Evolutionary conservation across 2,113 vertebrate genomes (phyloP).

Genomic region (Grantiella picta): DNA sequence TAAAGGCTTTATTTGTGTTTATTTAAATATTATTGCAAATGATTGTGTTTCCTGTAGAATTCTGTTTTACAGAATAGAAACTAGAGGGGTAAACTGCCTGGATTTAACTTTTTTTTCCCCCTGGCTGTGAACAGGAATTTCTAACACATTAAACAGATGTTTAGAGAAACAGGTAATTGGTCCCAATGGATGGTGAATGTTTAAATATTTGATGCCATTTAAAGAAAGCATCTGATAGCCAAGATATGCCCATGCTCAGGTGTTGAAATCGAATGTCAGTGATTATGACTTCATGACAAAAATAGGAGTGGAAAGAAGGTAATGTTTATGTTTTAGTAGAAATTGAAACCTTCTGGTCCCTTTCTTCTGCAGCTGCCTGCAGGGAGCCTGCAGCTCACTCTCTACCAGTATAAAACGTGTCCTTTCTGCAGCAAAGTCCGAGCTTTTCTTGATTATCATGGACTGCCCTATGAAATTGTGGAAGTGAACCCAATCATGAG

Average conservation of each 20-base stretch:
- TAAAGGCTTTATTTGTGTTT: background rate
- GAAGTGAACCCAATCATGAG: conserved; percentile 95
- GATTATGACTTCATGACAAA: background rate
- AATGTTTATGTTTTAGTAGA: background rate
- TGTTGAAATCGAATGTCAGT: background rate
- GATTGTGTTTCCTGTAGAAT: background rate
- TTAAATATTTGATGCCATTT: background rate
- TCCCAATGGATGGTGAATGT: background rate
- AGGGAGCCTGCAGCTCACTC: conserved; percentile 75
- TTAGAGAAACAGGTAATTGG: background rate
- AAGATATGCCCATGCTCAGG: background rate
- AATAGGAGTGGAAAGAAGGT: background rate
- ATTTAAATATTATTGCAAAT: background rate
- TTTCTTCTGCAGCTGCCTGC: conserved; percentile 32
- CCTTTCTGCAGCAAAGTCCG: conserved; percentile 99
- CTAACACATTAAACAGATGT: background rate
- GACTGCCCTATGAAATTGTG: conserved; percentile 87
- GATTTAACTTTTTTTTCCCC: background rate
- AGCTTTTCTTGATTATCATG: conserved; percentile 91
- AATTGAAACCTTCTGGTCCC: background rate
- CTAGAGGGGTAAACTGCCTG: background rate
- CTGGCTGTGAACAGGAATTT: background rate
- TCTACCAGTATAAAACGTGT: conserved; percentile 98
- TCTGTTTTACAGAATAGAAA: background rate
- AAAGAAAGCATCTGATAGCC: background rate